Conservation (phyloP, 2,113 vertebrate genomes). For the Phyllostomus hastatus region DNA sequence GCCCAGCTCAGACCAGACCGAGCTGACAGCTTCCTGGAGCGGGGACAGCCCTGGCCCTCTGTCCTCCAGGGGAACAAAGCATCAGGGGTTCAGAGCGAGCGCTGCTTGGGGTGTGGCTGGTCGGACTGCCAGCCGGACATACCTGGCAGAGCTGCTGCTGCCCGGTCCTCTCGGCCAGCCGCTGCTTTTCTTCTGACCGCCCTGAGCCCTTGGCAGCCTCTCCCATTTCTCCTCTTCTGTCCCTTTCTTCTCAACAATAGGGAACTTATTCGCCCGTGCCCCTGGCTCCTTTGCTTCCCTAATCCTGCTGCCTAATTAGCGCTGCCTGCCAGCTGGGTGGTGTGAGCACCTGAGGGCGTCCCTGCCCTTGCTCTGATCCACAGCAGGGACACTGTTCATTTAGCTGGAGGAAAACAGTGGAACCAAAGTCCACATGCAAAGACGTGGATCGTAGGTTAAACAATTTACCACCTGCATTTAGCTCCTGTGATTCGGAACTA, state of each 20-base stretch:
- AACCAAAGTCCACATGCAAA: background rate
- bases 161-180: no score
- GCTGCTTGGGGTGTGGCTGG: background rate
- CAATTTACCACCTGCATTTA: background rate
- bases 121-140: background rate
- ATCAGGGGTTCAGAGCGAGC: background rate
- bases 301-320: background rate
- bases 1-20: background rate
- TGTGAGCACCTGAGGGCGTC: background rate
- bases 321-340: background rate
- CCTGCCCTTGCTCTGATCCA: background rate
- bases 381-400: background rate
- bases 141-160: background rate
- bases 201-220: background rate
- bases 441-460: background rate
- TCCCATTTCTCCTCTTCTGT: background rate
- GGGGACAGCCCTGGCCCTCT: background rate
- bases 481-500: background rate
- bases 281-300: background rate
- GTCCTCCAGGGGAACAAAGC: background rate
- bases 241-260: background rate
- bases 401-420: constrained; percentile 16
- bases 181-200: background rate
- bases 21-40: background rate
- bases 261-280: background rate